Evolutionary conservation across 1,140 invertebrate genomes (phyloP).

Genomic region (Rhyacophila brunnea): DNA sequence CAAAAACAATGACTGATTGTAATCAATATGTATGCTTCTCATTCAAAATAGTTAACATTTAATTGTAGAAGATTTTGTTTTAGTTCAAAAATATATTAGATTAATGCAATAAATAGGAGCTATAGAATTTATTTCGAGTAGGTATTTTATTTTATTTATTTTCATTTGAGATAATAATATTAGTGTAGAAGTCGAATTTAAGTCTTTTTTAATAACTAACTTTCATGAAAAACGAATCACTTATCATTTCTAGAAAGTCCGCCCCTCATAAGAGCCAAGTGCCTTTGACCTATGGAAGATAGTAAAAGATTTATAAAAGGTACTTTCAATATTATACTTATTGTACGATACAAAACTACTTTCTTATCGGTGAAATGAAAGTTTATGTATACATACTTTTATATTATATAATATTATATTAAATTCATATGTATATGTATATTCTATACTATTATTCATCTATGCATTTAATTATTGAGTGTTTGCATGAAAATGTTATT

Average conservation of each 20-base stretch:
- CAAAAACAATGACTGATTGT: too few relatives aligned
- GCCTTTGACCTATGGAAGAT: conserved; percentile 23
- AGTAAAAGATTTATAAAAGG: conserved; percentile 19
- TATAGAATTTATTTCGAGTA: too few relatives aligned
- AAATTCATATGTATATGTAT: conserved; percentile 1
- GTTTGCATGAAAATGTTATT: neutral
- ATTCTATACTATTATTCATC: neutral
- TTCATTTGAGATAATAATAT: too few relatives aligned
- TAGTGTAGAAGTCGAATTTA: neutral
- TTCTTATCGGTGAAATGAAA: conserved; percentile 11
- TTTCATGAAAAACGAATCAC: neutral
- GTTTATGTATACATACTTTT: conserved; percentile 16
- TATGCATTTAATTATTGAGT: conserved; percentile 6
- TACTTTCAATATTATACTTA: conserved; percentile 21
- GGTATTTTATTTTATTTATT: too few relatives aligned
- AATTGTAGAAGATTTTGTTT: neutral
- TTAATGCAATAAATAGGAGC: too few relatives aligned
- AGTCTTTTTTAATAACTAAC: neutral
- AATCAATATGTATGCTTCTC: neutral
- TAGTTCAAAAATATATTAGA: neutral
- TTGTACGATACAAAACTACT: conserved; percentile 18
- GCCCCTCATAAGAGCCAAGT: conserved; percentile 27
- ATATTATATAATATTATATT: conserved; percentile 13
- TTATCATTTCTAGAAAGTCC: conserved; percentile 4
- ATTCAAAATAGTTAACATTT: too few relatives aligned